A percentile compares a stretch with the other conserved stretches of the same genome.
Evolutionary conservation across 2,113 vertebrate species (phyloP).

Genomic region (Petroica traversi): DNA sequence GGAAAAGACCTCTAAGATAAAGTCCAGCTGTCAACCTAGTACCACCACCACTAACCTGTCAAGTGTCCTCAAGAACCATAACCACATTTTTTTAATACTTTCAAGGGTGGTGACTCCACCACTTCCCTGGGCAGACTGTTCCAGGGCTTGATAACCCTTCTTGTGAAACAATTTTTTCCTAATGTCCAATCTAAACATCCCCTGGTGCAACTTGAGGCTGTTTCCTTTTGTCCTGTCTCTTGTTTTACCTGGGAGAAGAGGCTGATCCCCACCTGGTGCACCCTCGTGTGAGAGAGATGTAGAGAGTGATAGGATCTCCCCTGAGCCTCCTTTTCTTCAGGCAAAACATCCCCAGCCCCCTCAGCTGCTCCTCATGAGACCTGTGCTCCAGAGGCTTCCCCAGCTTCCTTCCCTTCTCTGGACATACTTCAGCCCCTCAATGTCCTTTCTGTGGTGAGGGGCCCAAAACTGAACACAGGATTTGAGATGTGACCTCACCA

Average conservation of each 20-base stretch:
- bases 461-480: background rate
- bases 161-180: background rate
- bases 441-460: background rate
- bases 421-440: accelerated
- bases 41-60: background rate
- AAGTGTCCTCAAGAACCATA: background rate
- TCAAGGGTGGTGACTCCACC: background rate
- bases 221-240: background rate
- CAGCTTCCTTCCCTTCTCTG: background rate
- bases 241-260: background rate
- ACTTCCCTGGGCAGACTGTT: background rate
- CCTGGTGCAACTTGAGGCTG: background rate
- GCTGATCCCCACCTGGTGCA: background rate
- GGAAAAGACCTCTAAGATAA: background rate
- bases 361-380: background rate
- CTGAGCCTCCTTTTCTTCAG: background rate
- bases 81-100: background rate
- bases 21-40: background rate
- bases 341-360: accelerated
- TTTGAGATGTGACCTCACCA: background rate
- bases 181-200: background rate
- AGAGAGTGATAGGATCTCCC: accelerated
- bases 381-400: background rate
- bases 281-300: background rate
- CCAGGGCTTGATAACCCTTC: background rate